A percentile compares a stretch with the other conserved stretches of the same genome.
Conservation (phyloP, 2,113 vertebrate species). For the Ophiodon elongatus region DNA sequence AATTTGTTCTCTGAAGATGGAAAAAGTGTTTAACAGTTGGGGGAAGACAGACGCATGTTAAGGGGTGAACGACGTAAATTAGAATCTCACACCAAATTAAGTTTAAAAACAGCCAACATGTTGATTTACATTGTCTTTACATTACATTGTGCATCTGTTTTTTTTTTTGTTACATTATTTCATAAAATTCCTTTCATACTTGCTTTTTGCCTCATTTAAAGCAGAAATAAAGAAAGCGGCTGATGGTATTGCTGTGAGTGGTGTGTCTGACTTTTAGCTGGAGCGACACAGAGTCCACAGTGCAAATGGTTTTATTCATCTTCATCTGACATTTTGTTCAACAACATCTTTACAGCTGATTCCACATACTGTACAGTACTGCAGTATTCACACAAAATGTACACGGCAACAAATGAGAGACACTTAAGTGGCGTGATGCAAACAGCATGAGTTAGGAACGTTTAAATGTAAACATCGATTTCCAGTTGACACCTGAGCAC, state of each 20-base stretch:
- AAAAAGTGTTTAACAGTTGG: constrained; percentile 48
- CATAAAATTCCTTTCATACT: constrained; percentile 37
- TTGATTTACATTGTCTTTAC: constrained; percentile 19
- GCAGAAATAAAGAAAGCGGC: constrained; percentile 56
- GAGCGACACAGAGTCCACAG: constrained; percentile 39
- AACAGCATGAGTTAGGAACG: constrained; percentile 43
- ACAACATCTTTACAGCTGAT: constrained; percentile 41
- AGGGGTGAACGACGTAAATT: not conserved
- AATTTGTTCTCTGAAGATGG: not conserved
- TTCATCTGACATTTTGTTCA: constrained; percentile 51
- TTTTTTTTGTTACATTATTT: constrained; percentile 55
- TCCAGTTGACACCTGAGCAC: constrained; percentile 76
- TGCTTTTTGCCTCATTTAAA: constrained; percentile 41
- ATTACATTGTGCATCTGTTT: constrained; percentile 50
- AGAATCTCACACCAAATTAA: not conserved
- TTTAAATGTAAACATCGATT: constrained; percentile 74
- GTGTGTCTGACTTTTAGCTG: not conserved
- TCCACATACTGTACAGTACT: constrained; percentile 37
- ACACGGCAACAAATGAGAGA: constrained; percentile 47
- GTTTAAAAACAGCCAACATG: constrained; percentile 47
- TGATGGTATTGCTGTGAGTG: not conserved
- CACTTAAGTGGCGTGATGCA: constrained; percentile 45
- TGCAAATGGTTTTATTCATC: constrained; percentile 69
- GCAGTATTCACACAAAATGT: constrained; percentile 30
- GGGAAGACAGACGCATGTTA: constrained; percentile 57